Evolutionary conservation across 2,888 invertebrate species (phyloP).

Genomic region (Diarsia brunnea): DNA sequence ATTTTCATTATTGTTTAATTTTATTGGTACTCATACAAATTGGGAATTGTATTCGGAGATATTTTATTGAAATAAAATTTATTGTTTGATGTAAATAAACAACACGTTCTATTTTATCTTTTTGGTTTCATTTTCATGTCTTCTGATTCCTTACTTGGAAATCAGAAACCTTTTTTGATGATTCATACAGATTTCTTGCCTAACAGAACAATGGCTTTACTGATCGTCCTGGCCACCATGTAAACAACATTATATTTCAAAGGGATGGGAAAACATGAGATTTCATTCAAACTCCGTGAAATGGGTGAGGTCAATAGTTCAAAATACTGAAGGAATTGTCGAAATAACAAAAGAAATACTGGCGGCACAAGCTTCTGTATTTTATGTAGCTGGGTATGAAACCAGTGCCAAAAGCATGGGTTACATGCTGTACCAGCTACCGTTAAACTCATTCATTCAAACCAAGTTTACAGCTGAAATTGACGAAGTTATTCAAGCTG

Average conservation of each 20-base stretch:
- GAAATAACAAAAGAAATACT: slow-evolving; percentile 76
- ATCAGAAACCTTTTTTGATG: background rate
- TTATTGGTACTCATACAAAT: background rate
- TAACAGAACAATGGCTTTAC: background rate
- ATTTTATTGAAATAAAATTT: slow-evolving; percentile 18
- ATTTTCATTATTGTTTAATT: background rate
- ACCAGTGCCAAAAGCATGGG: slow-evolving; percentile 83
- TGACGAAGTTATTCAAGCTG: slow-evolving; percentile 71
- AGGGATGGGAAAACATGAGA: slow-evolving; percentile 71
- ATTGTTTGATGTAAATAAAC: background rate
- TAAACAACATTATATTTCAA: slow-evolving; percentile 65
- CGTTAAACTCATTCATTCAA: slow-evolving; percentile 80
- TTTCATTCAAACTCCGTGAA: slow-evolving; percentile 73
- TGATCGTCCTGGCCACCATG: slow-evolving; percentile 50
- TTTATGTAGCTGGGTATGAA: slow-evolving; percentile 85
- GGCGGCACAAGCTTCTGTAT: slow-evolving; percentile 83
- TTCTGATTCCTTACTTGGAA: background rate
- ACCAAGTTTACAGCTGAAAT: slow-evolving; percentile 76
- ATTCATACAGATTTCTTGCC: background rate
- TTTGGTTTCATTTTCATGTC: background rate
- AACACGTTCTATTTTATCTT: background rate
- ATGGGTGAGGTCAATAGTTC: slow-evolving; percentile 67
- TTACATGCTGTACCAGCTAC: slow-evolving; percentile 66
- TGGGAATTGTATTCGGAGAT: background rate
- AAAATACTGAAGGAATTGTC: slow-evolving; percentile 59